Conservation (phyloP, 2,797 vertebrate genomes). For the Meda fulgida region DNA sequence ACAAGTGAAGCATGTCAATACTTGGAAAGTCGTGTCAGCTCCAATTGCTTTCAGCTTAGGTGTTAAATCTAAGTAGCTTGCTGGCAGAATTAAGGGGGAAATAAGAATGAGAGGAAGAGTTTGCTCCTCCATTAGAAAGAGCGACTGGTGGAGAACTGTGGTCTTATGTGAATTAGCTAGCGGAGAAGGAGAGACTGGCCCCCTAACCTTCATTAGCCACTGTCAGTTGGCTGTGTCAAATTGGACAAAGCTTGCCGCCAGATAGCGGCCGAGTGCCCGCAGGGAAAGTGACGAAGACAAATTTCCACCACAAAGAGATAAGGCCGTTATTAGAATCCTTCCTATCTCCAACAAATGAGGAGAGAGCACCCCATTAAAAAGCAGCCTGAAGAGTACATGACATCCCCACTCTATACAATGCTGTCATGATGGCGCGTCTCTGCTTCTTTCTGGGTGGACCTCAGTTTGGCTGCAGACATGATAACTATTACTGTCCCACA, state of each 20-base stretch:
- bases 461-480: constrained; percentile 4
- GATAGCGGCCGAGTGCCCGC: constrained; percentile 58
- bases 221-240: constrained; percentile 57
- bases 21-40: not conserved
- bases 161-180: constrained; percentile 55
- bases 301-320: constrained; percentile 67
- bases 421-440: constrained; percentile 44
- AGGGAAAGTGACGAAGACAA: constrained; percentile 61
- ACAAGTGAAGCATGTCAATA: not conserved
- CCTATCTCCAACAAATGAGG: constrained; percentile 60
- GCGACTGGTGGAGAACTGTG: constrained; percentile 57
- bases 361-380: constrained; percentile 60
- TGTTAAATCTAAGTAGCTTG: constrained; percentile 21
- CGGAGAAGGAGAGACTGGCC: constrained; percentile 53
- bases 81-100: constrained; percentile 5
- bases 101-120: constrained; percentile 24
- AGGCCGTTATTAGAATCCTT: constrained; percentile 65
- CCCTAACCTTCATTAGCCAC: constrained; percentile 73
- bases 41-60: constrained; percentile 25
- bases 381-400: constrained; percentile 53
- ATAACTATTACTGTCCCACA: constrained; percentile 11
- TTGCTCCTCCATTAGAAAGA: constrained; percentile 41
- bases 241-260: constrained; percentile 56
- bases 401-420: constrained; percentile 36
- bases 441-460: constrained; percentile 19